Percentiles rank a stretch among this genome's conserved stretches.
Conservation (phyloP, 1,140 invertebrate species). For the Apis dorsata region DNA sequence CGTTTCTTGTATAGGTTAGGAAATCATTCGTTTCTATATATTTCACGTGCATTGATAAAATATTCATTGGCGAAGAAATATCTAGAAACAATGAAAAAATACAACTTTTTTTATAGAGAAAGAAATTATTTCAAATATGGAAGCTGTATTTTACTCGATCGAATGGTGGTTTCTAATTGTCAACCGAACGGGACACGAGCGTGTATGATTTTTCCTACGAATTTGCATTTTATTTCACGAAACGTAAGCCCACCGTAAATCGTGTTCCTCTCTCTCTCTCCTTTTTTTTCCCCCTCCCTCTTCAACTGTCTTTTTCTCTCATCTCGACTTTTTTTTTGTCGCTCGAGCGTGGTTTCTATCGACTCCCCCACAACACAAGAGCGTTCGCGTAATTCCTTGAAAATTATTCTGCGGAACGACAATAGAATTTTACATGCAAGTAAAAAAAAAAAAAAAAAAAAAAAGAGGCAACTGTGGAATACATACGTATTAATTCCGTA, state of each 20-base stretch:
- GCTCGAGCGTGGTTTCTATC: slow-evolving; percentile 16
- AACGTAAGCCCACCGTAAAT: slow-evolving; percentile 26
- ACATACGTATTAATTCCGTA: slow-evolving; percentile 44
- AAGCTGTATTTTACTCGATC: neutral
- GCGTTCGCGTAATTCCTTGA: slow-evolving; percentile 48
- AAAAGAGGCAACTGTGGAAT: slow-evolving; percentile 20
- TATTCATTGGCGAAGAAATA: too few species aligned
- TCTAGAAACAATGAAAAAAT: too few species aligned
- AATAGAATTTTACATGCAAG: slow-evolving; percentile 50
- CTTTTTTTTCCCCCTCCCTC: neutral
- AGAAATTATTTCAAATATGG: neutral
- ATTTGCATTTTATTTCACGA: slow-evolving; percentile 45
- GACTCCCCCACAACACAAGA: slow-evolving; percentile 8
- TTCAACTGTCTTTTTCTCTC: neutral
- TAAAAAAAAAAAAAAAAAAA: slow-evolving; percentile 14
- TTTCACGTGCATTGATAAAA: too few species aligned
- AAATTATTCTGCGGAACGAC: slow-evolving; percentile 47
- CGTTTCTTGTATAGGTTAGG: neutral
- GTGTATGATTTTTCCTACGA: neutral
- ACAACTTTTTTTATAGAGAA: neutral
- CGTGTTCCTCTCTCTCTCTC: neutral
- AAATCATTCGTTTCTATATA: neutral
- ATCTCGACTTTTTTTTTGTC: neutral
- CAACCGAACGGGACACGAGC: slow-evolving; percentile 1
- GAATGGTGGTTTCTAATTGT: slow-evolving; percentile 6